phyloP scores from a whole-genome alignment of 1,140 invertebrate genomes.

The Zaprionus nigranus region DNA sequence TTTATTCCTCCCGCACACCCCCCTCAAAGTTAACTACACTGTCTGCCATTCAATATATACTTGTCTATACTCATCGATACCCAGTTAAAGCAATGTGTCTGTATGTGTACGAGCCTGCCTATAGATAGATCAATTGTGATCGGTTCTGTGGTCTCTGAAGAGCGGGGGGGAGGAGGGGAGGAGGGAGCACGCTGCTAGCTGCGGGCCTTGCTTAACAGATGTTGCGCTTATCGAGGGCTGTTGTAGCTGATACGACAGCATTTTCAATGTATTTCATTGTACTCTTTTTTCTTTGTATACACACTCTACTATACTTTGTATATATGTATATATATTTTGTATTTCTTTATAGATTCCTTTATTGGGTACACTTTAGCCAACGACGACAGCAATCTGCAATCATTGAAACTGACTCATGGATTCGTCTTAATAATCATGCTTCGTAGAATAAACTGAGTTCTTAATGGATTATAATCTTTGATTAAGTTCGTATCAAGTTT shows the following conservation, averaged over 20 bases:
- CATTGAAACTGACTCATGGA: conserved; percentile 25
- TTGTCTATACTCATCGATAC: conserved; percentile 14
- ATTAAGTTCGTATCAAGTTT: conserved; percentile 12
- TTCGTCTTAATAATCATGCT: conserved; percentile 11
- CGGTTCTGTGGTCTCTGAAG: not conserved
- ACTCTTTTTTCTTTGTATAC: conserved; percentile 22
- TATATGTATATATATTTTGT: conserved; percentile 2
- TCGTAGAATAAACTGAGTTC: conserved; percentile 19
- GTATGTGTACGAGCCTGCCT: not conserved
- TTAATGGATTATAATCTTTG: conserved; percentile 20
- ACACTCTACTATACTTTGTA: not conserved
- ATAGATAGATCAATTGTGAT: conserved; percentile 34
- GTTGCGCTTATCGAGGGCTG: conserved; percentile 40
- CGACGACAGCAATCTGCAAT: conserved; percentile 33
- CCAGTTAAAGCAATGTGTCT: conserved; percentile 6
- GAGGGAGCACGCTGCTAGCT: conserved; percentile 1
- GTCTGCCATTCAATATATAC: conserved; percentile 7
- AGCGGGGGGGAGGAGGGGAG: not conserved
- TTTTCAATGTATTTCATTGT: conserved; percentile 38
- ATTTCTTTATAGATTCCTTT: conserved; percentile 24
- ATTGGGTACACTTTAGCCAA: conserved; percentile 40
- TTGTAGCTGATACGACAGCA: conserved; percentile 43
- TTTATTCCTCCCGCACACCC: not conserved
- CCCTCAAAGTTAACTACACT: not conserved
- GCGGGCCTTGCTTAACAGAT: conserved; percentile 43